These are phyloP conservation scores for Drosophila eugracilis DNA, from an alignment of 1,140 invertebrate genomes.

Conservation along the genomic window DNA sequence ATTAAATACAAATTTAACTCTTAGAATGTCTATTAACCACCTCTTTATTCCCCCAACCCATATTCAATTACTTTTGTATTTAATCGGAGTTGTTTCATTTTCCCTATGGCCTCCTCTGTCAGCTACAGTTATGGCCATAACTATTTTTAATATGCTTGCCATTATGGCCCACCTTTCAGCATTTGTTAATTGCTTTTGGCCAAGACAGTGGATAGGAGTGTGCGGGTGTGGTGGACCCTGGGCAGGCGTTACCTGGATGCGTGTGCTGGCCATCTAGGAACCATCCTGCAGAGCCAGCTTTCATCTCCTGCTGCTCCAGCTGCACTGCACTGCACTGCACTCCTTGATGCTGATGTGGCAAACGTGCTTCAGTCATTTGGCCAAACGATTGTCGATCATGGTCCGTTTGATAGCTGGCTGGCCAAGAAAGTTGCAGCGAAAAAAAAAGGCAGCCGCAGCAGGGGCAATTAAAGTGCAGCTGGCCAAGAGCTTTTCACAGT, in stretches of 20 bases:
- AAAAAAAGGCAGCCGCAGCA: conserved; percentile 1
- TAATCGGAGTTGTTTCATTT: conserved; percentile 20
- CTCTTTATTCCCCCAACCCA: neutral
- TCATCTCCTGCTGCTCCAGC: conserved; percentile 35
- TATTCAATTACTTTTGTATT: conserved; percentile 21
- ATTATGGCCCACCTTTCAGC: conserved; percentile 66
- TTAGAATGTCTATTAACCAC: neutral
- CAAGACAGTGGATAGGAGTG: conserved; percentile 19
- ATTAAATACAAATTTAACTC: too few relatives aligned
- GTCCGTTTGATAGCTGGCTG: conserved; percentile 9
- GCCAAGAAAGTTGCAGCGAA: conserved; percentile 49
- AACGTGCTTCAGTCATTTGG: conserved; percentile 82
- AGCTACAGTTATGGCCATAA: conserved; percentile 43
- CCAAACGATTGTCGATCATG: conserved; percentile 82
- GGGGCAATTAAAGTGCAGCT: conserved; percentile 65
- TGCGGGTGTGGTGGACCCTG: conserved; percentile 8
- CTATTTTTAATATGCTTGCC: conserved; percentile 59
- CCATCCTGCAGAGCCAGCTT: conserved; percentile 51
- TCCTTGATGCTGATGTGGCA: conserved; percentile 63
- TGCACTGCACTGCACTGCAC: too few relatives aligned
- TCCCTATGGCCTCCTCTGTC: conserved; percentile 24
- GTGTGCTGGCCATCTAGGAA: conserved; percentile 38
- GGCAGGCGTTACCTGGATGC: conserved; percentile 10
- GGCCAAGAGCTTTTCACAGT: conserved; percentile 21
- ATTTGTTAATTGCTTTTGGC: conserved; percentile 67